phyloP scores from a whole-genome alignment of 2,113 vertebrate species.

The Nothocercus julius region DNA sequence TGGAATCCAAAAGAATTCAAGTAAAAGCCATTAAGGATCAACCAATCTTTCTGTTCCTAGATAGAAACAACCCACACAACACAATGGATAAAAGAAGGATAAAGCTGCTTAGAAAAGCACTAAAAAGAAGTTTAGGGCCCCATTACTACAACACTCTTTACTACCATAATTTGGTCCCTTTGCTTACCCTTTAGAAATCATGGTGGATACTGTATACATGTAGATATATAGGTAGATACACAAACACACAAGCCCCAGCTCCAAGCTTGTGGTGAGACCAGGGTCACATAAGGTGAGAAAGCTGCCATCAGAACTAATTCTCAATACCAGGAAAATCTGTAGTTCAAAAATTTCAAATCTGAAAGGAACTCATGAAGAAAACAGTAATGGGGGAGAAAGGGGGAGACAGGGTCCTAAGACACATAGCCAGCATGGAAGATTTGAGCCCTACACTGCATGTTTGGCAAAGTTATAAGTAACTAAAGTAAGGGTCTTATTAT shows the following conservation, averaged over 20 bases:
- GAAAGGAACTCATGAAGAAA: neutral
- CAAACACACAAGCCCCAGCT: neutral
- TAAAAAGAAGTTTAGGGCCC: neutral
- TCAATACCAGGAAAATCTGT: slow-evolving; percentile 15
- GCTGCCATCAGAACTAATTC: neutral
- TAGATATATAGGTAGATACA: neutral
- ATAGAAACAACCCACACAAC: neutral
- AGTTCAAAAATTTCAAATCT: neutral
- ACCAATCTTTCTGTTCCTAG: neutral
- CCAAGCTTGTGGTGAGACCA: neutral
- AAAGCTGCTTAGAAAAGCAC: neutral
- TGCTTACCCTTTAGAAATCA: neutral
- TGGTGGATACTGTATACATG: rapidly evolving
- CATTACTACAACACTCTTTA: neutral
- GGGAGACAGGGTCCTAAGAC: neutral
- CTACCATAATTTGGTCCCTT: neutral
- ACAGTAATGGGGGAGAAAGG: no score
- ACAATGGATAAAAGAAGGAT: neutral
- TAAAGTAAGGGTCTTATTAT: slow-evolving; percentile 45
- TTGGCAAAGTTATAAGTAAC: slow-evolving; percentile 52
- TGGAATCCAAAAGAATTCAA: neutral
- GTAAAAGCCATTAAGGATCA: neutral
- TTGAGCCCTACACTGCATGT: slow-evolving; percentile 18
- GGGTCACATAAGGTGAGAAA: neutral
- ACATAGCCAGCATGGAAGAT: slow-evolving; percentile 22